Evolutionary conservation across 2,113 vertebrate species (phyloP), one percentile per base, ranked within the genome.

Genomic region (Cromileptes altivelis): DNA sequence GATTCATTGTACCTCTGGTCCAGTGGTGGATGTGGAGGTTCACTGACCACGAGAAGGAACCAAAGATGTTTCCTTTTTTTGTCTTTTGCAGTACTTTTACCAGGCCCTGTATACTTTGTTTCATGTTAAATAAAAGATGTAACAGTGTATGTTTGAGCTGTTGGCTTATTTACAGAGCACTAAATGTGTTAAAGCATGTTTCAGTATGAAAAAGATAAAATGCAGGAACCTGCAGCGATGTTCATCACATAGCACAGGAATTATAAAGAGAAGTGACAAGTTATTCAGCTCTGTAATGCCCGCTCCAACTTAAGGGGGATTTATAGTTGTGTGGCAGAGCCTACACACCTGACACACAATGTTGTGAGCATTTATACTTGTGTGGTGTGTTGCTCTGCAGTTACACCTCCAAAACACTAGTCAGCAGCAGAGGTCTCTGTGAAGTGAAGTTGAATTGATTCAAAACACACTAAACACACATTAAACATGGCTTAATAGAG

Each of bases 11-110:
- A 10, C 25, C 75, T 69, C 68, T 8, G 47, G 45, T 70, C 70
- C 55, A 4, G 23, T 27, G 55, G 10, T 45, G 64, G 60, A 27
- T 37, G 30, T 52, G 69, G 47, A 78, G 68, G 45, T 75, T 85
- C 27, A 85, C 63, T 62, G 49, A 73, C 64, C 64, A 85, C 83
- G 62, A 83, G 83, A 90, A 89, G 85, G 85, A 94, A 93, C 93
- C 94, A 94, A 95, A 95, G 93, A 94, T 84, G 83, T 84, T 84
- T 91, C 86, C 80, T 85, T 52, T 81, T 67, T 85, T 74, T 82
- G 75, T 89, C 53, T 88, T 90, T 90, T 91, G 81, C 90, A 92
- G 80, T 91, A 84, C 64, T 91, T 92, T 89, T 84, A 69, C 86
- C 85, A 85, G 72, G 45, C 72, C 75, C 61, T 90, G 87, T 88